Evolutionary conservation across 2,113 vertebrate species (phyloP), one percentile per base, ranked within the genome.

Genomic region (Capreolus pygargus): DNA sequence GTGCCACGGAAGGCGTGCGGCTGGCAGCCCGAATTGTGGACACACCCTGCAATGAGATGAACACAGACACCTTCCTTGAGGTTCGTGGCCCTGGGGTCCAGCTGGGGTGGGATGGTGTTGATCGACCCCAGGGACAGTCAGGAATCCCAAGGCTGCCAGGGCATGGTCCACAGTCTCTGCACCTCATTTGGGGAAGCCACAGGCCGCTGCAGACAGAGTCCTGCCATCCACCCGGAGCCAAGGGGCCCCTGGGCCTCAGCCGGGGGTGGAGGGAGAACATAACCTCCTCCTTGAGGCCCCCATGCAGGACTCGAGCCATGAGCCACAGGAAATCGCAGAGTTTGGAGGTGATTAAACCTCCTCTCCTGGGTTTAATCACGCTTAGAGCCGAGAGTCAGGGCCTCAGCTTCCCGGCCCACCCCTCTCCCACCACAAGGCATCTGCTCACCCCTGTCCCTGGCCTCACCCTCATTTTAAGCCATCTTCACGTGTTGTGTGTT

Each of bases 11-110:
- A 15, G 99, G 99, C 0, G 99, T 99, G 58, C 99, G 99, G 33
- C 98, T 99, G 98, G 99, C 99, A 0, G 99, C 99, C 74, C 99
- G 99, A 21, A 99, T 99, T 7, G 99, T 99, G 98, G 99, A 99
- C 98, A 99, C 99, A 0, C 99, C 99, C 0, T 99, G 99, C 98
- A 99, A 98, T 5, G 99, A 99, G 99, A 99, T 99, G 99, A 99
- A 99, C 97, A 99, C 99, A 0, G 99, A 99, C 87, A 98, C 95
- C 96, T 99, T 99, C 98, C 98, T 99, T 9, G 99, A 99, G 98
- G 99, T 99, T 21, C 11, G 98, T 98, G 50, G 55, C 36, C 43
- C n/a, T 3, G 10, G 9, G 82, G 9, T 64, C 25, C 6, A 33
- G 6, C 78, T 11, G 0, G 39, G 14, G 43, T 21, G 79, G 78